Evolutionary conservation across 2,888 invertebrate species (phyloP), one percentile per base, ranked within the genome.

Genomic region (Drosophila paramelanica): DNA sequence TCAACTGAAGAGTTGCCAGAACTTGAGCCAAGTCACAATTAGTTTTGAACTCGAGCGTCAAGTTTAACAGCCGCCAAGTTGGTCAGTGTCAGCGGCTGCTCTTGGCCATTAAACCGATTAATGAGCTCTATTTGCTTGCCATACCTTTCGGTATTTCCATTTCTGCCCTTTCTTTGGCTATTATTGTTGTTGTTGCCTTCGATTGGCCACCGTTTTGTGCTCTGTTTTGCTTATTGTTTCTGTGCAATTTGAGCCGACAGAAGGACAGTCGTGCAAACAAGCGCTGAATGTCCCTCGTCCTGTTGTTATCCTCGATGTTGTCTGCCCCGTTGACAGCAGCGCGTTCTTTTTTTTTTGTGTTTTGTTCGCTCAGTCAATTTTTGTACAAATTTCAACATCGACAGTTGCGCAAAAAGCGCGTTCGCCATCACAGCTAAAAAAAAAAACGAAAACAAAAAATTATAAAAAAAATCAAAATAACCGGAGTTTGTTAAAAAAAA

Each of bases 101-200:
- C 56, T 58, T 56, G 49, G 72, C 78, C 80, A 88, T 86, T 88
- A 88, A 83, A 86, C 84, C 88, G 84, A 84, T 84, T 84, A 84
- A 88, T 84, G 85, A 83, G 81, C 89, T 78, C 76, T 88, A 80
- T 84, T 84, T 86, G 84, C 81, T 50, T 71, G 72, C 86, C 86
- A 58, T 88, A 76, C 87, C 84, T 83, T 68, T 45, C 39, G 43
- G 55, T 39, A 42, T 52, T 50, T 67, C 45, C 42, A 13, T 23
- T 13, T 2, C 42, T 20, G 5, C 5, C 13, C 36, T 23, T 42
- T 25, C 25, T 23, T 33, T 52, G 14, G 14, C 39, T n/a, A 3
- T 42, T 42, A 13, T 6, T 45, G n/a, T 31, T 57, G 27, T 49
- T 68, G 36, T 47, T 31, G 46, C 20, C 27, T 74, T 72, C 64